A percentile compares a stretch with the other conserved stretches of the same genome.
phyloP scores from a whole-genome alignment of 2,113 vertebrate genomes.

The Anarhynchus alexandrinus region DNA sequence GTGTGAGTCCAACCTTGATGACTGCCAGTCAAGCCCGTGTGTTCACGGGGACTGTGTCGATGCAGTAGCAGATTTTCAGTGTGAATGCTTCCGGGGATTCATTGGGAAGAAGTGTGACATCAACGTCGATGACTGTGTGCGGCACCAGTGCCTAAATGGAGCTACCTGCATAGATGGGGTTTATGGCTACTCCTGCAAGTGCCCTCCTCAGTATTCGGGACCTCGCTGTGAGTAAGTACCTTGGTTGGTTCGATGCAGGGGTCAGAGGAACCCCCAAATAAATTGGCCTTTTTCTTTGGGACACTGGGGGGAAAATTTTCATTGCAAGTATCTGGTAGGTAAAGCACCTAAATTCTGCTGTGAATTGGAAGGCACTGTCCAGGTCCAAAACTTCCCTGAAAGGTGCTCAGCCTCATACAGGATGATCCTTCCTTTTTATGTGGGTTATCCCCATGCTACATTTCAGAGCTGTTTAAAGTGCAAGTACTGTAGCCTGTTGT shows the following conservation, averaged over 20 bases:
- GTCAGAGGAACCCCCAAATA: not conserved
- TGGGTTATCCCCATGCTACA: not conserved
- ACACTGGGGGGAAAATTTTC: not conserved
- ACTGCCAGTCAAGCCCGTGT: slow-evolving; percentile 83
- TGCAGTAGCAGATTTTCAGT: slow-evolving; percentile 80
- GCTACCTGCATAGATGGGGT: slow-evolving; percentile 72
- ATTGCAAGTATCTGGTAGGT: not conserved
- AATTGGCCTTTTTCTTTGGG: not conserved
- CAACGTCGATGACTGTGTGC: slow-evolving; percentile 83
- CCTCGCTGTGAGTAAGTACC: slow-evolving; percentile 85
- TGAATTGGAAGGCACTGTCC: not conserved
- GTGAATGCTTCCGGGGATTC: slow-evolving; percentile 84
- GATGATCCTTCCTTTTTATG: not conserved
- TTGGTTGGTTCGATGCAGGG: not conserved
- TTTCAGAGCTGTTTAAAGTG: not conserved
- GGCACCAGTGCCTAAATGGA: slow-evolving; percentile 79
- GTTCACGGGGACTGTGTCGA: slow-evolving; percentile 79
- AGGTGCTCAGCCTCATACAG: not conserved
- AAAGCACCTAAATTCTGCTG: not conserved
- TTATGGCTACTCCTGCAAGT: slow-evolving; percentile 78
- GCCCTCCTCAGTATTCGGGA: slow-evolving; percentile 74
- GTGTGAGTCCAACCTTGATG: slow-evolving; percentile 79
- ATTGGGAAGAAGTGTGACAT: slow-evolving; percentile 80
- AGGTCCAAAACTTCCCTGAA: not conserved
- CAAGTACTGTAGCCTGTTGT: not conserved